phyloP scores from a whole-genome alignment of 2,113 vertebrate genomes.

The Oreotragus oreotragus region DNA sequence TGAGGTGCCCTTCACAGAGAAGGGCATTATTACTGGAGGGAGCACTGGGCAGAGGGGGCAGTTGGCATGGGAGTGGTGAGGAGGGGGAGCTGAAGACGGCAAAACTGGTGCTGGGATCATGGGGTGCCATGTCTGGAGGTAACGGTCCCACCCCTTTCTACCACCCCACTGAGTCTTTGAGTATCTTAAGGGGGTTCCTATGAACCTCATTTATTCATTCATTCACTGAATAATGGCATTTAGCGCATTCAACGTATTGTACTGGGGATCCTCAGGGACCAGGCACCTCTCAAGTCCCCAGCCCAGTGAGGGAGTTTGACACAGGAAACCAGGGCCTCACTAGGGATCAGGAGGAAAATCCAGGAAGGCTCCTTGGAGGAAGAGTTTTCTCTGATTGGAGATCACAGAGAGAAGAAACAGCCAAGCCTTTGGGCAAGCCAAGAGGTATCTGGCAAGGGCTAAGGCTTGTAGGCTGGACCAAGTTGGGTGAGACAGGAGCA shows the following conservation, averaged over 20 bases:
- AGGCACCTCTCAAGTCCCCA: rapidly evolving
- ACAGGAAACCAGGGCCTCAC: neutral
- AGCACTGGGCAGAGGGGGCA: rapidly evolving
- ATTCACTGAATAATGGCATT: neutral
- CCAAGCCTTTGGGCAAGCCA: neutral
- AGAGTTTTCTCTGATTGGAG: neutral
- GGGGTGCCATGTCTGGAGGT: neutral
- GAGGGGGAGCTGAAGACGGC: neutral
- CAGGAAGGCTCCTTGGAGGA: neutral
- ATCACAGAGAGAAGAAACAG: neutral
- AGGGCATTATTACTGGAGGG: neutral
- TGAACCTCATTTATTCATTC: neutral
- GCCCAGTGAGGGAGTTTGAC: neutral
- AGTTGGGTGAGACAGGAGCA: too few relatives aligned
- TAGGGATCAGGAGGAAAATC: neutral
- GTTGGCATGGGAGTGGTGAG: neutral
- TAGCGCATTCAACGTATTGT: neutral
- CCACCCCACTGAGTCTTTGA: neutral
- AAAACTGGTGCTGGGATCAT: too few relatives aligned
- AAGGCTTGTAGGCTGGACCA: neutral
- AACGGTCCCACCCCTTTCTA: neutral
- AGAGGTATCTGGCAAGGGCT: neutral
- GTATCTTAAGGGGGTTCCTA: neutral
- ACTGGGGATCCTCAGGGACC: neutral
- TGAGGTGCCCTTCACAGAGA: neutral